Conservation (phyloP, 2,797 vertebrate genomes). For the Sebastes taczanowskii region DNA sequence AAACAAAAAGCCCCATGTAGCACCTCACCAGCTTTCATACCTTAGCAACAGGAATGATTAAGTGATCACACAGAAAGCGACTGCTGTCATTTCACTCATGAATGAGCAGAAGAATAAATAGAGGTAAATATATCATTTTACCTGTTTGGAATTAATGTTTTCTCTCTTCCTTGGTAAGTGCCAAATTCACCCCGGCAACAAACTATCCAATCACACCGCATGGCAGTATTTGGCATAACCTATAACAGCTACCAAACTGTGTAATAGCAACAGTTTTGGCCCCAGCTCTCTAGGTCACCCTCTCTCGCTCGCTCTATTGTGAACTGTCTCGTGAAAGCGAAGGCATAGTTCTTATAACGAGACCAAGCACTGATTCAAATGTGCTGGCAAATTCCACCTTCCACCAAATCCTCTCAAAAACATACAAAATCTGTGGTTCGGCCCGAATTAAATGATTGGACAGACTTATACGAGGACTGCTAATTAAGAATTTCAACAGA, state of each 20-base stretch:
- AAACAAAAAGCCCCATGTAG: slow-evolving; percentile 29
- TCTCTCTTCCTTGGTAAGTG: slow-evolving; percentile 2
- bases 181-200: slow-evolving; percentile 5
- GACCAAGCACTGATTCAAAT: no score
- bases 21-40: slow-evolving; percentile 24
- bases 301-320: no score
- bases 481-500: no score
- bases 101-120: slow-evolving; percentile 27
- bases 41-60: slow-evolving; percentile 44
- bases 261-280: neutral
- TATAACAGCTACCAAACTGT: neutral
- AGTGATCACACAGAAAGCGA: slow-evolving; percentile 3
- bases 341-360: neutral
- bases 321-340: neutral
- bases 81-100: slow-evolving; percentile 40
- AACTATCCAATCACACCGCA: neutral
- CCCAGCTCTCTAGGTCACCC: no score
- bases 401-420: no score
- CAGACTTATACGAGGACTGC: no score
- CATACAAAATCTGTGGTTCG: no score
- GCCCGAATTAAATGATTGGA: no score
- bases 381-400: no score
- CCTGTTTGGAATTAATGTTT: neutral
- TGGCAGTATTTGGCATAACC: neutral
- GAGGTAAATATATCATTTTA: neutral